Evolutionary conservation across 2,797 vertebrate species (phyloP), one percentile per base, ranked within the genome.

Genomic region (Pitangus sulphuratus): DNA sequence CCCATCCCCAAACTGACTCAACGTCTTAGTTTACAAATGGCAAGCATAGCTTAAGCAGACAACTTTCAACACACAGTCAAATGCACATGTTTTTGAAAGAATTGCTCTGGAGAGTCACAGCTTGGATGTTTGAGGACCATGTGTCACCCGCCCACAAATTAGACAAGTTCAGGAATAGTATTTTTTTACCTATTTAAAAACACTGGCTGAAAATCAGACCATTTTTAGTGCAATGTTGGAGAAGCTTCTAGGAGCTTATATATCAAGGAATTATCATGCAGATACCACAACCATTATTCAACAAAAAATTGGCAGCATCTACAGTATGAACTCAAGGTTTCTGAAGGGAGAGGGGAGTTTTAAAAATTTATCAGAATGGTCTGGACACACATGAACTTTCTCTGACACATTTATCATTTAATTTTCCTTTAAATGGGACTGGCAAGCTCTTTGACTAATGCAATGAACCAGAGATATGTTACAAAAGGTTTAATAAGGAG

Each of bases 151-250:
- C 26, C 47, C 71, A 76, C 65, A 79, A 87, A 78, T 13, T 14
- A 56, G 54, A 56, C 33, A 53, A 78, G 39, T 51, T 72, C 82
- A 87, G 44, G 35, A 83, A 64, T 4, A 86, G 66, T 45, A 75
- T 39, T 62, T 90, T 90, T 89, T 83, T 30, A 89, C 68, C 37
- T 89, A 53, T 66, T 70, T 84, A 79, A 89, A 92, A 94, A 54
- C n/a, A 66, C n/a, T 26, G 39, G 4, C 35, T 48, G 71, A 40
- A 94, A 92, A 92, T 87, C 56, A 89, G 44, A 53, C 7, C 3
- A 65, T 58, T 90, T 87, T 75, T 75, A 81, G 76, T 21, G 7
- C 42, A 69, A 85, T 22, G 45, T 28, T 40, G 64, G 82, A 84
- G 76, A 89, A 78, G 18, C 8, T 91, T 71, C 48, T 89, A 71